A percentile compares a stretch with the other conserved stretches of the same genome.
Evolutionary conservation across 2,888 invertebrate species (phyloP).

Genomic region (Byasa hedistus): DNA sequence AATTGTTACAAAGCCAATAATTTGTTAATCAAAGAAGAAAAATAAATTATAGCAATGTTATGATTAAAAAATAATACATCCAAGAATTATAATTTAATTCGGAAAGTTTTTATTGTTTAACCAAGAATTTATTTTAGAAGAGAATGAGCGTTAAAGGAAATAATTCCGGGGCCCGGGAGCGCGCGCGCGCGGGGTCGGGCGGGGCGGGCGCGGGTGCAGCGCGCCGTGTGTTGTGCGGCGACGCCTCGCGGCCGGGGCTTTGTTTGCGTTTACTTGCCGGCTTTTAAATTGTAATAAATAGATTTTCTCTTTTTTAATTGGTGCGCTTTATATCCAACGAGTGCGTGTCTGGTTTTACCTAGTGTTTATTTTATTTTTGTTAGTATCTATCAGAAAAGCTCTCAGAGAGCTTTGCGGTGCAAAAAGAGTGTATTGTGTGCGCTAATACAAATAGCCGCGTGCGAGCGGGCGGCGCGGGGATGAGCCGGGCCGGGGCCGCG

Average conservation of each 20-base stretch:
- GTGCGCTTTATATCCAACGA: background rate
- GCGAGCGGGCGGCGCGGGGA: background rate
- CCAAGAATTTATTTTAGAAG: background rate
- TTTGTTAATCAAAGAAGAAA: background rate
- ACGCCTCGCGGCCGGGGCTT: conserved; percentile 8
- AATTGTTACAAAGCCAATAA: background rate
- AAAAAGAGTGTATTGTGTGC: background rate
- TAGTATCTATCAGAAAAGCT: background rate
- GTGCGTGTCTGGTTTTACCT: background rate
- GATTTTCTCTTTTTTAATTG: background rate
- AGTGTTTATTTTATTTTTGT: background rate
- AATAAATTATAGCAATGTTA: background rate
- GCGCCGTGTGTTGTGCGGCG: background rate
- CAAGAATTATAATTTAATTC: background rate
- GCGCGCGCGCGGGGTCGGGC: background rate
- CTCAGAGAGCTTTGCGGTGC: conserved; percentile 8
- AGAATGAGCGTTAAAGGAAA: background rate
- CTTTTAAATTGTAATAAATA: background rate
- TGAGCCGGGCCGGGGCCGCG: conserved; percentile 18
- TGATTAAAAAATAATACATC: background rate
- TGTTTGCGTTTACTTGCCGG: conserved; percentile 9
- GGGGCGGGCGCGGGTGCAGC: background rate
- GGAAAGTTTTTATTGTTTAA: background rate
- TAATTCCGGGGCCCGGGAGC: background rate
- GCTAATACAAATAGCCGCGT: conserved; percentile 8